Evolutionary conservation across 2,797 vertebrate species (phyloP).

Genomic region (Danio aesculapii): DNA sequence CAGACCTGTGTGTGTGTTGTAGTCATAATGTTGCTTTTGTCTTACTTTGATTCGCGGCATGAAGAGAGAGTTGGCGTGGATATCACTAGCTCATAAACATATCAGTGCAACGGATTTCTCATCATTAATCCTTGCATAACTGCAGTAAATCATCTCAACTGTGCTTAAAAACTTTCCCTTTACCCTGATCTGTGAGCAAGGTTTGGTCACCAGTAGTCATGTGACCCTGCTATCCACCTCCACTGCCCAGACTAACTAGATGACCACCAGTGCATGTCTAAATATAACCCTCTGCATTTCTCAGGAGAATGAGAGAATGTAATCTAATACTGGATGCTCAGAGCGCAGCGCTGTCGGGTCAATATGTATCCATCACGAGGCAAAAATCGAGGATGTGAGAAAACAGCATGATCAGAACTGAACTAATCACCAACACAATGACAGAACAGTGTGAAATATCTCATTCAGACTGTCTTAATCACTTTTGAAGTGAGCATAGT

Average conservation of each 20-base stretch:
- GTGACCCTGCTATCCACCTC: conserved; percentile 13
- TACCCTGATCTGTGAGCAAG: conserved; percentile 17
- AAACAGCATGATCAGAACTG: neutral
- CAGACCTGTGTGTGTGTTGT: no score
- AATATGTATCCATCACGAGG: conserved; percentile 29
- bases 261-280: conserved; percentile 42
- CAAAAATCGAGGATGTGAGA: conserved; percentile 14
- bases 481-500: neutral
- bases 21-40: no score
- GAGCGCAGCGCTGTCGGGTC: conserved; percentile 22
- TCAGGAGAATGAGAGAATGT: conserved; percentile 60
- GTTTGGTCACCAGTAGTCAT: neutral
- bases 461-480: neutral
- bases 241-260: conserved; percentile 50
- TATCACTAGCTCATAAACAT: neutral
- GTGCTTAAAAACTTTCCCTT: neutral
- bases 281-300: conserved; percentile 62
- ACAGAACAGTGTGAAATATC: conserved; percentile 24
- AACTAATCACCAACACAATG: conserved; percentile 8
- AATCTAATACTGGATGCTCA: conserved; percentile 50
- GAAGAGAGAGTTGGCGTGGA: neutral
- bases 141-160: neutral
- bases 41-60: neutral
- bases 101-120: neutral
- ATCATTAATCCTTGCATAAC: neutral